phyloP scores from a whole-genome alignment of 2,797 vertebrate species.

The Sardinella longiceps region DNA sequence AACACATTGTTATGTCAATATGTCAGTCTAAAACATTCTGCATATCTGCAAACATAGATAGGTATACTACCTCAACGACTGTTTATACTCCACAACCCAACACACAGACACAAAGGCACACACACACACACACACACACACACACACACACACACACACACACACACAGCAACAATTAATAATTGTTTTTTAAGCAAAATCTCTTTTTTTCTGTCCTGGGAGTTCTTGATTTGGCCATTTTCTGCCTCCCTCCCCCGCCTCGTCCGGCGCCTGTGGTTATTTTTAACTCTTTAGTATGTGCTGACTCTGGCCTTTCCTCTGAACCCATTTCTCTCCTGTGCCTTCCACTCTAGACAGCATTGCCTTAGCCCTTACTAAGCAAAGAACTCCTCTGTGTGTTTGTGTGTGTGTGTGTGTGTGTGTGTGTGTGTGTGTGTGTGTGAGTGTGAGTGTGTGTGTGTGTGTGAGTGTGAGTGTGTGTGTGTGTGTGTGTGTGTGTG shows the following conservation, averaged over 20 bases:
- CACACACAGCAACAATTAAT: background rate
- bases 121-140: background rate
- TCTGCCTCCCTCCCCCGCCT: background rate
- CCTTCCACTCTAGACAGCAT: background rate
- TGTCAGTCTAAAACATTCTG: too few relatives aligned
- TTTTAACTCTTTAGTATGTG: conserved; percentile 14
- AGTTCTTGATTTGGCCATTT: background rate
- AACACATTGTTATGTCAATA: too few relatives aligned
- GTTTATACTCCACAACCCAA: background rate
- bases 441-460: conserved; percentile 40
- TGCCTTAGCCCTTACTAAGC: background rate
- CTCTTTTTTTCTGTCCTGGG: background rate
- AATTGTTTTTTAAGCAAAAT: background rate
- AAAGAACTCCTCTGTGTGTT: background rate
- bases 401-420: background rate
- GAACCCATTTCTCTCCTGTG: conserved; percentile 7
- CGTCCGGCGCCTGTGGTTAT: background rate
- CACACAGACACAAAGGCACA: background rate
- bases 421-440: background rate
- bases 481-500: background rate
- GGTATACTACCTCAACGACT: background rate
- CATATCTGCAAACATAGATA: background rate
- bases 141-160: background rate
- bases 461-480: background rate
- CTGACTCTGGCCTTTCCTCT: background rate